phyloP scores from a whole-genome alignment of 2,113 vertebrate species.

The Malurus melanocephalus region DNA sequence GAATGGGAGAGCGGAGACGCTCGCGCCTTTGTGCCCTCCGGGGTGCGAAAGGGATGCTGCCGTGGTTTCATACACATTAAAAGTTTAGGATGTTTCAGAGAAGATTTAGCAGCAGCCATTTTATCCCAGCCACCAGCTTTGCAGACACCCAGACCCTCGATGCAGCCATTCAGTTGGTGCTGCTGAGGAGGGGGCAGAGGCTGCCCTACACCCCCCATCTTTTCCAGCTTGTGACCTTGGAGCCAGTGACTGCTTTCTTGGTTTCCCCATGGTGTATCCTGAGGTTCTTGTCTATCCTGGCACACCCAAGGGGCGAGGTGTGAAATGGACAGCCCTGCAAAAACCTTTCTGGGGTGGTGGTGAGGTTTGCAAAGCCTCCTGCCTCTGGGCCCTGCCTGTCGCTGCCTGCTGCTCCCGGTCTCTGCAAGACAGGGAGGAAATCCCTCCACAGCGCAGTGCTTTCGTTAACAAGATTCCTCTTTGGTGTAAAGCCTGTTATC shows the following conservation, averaged over 20 bases:
- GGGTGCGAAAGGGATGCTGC: slow-evolving; percentile 8
- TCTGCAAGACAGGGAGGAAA: neutral
- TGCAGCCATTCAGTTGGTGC: neutral
- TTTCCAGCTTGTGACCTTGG: neutral
- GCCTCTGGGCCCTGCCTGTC: neutral
- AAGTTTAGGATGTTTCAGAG: slow-evolving; percentile 41
- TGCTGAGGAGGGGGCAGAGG: neutral
- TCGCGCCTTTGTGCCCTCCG: slow-evolving; percentile 38
- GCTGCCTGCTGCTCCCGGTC: neutral
- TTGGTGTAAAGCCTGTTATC: neutral
- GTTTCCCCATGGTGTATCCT: neutral
- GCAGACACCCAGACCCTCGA: neutral
- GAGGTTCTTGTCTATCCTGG: neutral
- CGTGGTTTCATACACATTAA: neutral
- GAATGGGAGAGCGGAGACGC: slow-evolving; percentile 27
- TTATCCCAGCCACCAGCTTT: slow-evolving; percentile 16
- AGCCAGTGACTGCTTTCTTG: neutral
- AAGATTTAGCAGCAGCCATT: slow-evolving; percentile 39
- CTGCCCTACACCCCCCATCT: neutral
- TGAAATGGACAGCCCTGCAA: neutral
- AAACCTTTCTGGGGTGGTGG: neutral
- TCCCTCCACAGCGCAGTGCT: neutral
- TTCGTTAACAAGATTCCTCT: neutral
- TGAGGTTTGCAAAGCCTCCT: neutral
- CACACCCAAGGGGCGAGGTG: rapidly evolving